A percentile compares a stretch with the other conserved stretches of the same genome.
phyloP scores from a whole-genome alignment of 2,113 vertebrate genomes.

The Epinephelus moara region DNA sequence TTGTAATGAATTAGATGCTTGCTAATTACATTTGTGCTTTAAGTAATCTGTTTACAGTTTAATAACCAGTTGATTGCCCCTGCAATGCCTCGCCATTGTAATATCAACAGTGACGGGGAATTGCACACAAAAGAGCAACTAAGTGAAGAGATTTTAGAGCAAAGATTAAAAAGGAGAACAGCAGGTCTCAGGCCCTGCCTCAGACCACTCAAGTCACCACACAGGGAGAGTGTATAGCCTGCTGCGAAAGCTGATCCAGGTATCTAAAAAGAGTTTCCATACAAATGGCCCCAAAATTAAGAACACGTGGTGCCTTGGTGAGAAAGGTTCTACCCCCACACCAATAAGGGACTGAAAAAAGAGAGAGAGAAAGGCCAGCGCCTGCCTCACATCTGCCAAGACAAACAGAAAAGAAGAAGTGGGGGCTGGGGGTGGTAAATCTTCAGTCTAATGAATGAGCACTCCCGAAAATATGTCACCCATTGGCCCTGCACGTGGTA shows the following conservation, averaged over 20 bases:
- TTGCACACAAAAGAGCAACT: not conserved
- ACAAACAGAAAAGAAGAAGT: constrained; percentile 76
- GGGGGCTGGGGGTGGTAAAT: constrained; percentile 80
- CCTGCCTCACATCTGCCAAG: constrained; percentile 86
- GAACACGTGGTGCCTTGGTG: constrained; percentile 73
- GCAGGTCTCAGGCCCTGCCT: not conserved
- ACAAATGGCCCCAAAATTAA: constrained; percentile 79
- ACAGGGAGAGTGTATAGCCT: constrained; percentile 51
- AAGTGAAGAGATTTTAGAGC: constrained; percentile 10
- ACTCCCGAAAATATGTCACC: constrained; percentile 81
- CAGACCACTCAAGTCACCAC: constrained; percentile 18
- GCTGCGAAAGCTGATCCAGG: constrained; percentile 65
- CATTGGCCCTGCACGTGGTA: constrained; percentile 75
- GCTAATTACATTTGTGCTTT: constrained; percentile 29
- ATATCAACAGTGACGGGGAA: constrained; percentile 4
- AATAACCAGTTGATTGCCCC: constrained; percentile 33
- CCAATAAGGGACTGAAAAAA: constrained; percentile 39
- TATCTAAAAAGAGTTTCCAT: constrained; percentile 76
- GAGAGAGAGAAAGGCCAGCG: constrained; percentile 60
- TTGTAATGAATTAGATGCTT: constrained; percentile 32
- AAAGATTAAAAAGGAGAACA: not conserved
- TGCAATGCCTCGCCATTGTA: constrained; percentile 12
- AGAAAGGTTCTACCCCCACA: constrained; percentile 70
- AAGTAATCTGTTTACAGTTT: constrained; percentile 35
- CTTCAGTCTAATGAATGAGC: constrained; percentile 81